Evolutionary conservation across 2,888 invertebrate genomes (phyloP), one percentile per base, ranked within the genome.

Genomic region (Platerodrilus igneus): DNA sequence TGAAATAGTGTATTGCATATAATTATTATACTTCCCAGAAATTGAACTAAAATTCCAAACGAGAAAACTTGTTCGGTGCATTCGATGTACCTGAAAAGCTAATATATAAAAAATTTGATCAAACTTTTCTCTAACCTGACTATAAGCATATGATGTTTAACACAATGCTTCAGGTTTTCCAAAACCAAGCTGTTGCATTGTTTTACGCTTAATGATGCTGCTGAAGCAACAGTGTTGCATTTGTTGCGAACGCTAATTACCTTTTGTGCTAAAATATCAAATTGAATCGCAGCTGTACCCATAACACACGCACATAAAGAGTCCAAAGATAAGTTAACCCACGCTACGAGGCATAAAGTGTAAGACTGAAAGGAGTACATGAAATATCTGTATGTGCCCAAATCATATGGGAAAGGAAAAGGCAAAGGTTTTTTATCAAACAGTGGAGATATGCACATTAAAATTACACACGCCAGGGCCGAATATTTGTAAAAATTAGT

Each of bases 391-490:
- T 37, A 47, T 8, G 16, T 18, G 7, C 42, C 40, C 16, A 47
- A 6, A 9, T 49, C 37, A 30, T 36, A 47, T n/a, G 46, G 37
- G 35, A 49, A 41, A 9, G 49, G 47, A 37, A 49, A 40, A 1
- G 49, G 46, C 8, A 40, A 29, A 7, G 34, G 33, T 26, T 36
- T 36, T 2, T 38, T 26, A n/a, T 41, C 41, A 6, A 41, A 3
- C 14, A 45, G 13, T 3, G 47, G 47, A 22, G 32, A 41, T 19
- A 39, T 21, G 1, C 19, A 7, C 19, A 31, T 38, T 6, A 47
- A 11, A n/a, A 32, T 5, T 4, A 45, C 17, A 7, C 37, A 37
- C 21, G 11, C 11, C 9, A 32, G n/a, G 4, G 26, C 17, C 4
- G 33, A 17, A 17, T 35, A 33, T 29, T 32, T 27, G 17, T 41